Base-by-base conservation (phyloP, 2,888 invertebrate species). In the Pilophorus perplexus region DNA sequence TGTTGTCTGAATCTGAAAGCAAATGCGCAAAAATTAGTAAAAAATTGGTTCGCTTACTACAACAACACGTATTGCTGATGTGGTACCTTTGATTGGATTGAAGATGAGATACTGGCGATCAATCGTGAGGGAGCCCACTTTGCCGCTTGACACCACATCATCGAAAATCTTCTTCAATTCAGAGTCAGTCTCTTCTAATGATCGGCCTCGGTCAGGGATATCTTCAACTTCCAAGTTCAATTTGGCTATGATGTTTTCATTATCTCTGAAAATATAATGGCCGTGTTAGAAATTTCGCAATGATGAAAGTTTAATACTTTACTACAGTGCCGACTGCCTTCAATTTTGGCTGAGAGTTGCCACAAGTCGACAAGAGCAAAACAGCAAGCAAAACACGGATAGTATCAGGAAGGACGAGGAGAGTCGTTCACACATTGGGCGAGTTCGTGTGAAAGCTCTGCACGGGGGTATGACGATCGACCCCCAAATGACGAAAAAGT, bases 21-120 rank as follows among this genome's bases (percentile, higher is more conserved):
- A 48, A 20, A 64, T 2, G 33, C n/a, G n/a, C 20, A 28, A 27
- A 2, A 62, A 23, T n/a, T 5, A n/a, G n/a, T 40, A 16, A 28
- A 37, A 64, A 2, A 62, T 28, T 12, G 14, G 14, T 38, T 12
- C 38, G 12, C 38, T 14, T 14, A 38, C 14, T 3, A 16, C 5
- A 33, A 14, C 16, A 4, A n/a, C 18, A 12, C 20, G 20, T 5
- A 22, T 48, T 8, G 48, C 20, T 5, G 16, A 27, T 3, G 25
- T 2, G 10, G 2, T 27, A 90, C 91, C 80, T 75, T 84, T 73
- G 16, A 77, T 82, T 1, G 89, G 84, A 73, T 85, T 84, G 73
- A 91, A 85, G 60, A 87, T 83, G 67, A 92, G 78, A 75, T 87
- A 92, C 68, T 86, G 84, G 0, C 92, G 90, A 77, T 94, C 92